Percentiles rank a stretch among this genome's conserved stretches.
These are phyloP conservation scores for Dolichotis patagonum DNA, from an alignment of 2,113 vertebrate species.

Conservation along the genomic window DNA sequence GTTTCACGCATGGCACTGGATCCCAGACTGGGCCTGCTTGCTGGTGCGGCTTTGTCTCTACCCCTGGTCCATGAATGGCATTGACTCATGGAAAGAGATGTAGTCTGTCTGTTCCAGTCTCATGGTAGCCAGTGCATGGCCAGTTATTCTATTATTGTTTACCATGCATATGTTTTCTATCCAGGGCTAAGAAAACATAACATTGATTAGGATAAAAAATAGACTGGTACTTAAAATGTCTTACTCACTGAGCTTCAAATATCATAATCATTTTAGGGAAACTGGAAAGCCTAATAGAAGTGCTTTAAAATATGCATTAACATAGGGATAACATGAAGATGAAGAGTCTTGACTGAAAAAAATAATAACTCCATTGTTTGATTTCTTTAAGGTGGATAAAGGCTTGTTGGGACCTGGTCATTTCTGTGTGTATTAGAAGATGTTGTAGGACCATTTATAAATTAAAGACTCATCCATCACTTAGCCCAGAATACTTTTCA, in stretches of 20 bases:
- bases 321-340: conserved; percentile 18
- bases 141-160: neutral
- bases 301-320: conserved; percentile 20
- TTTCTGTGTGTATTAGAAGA: neutral
- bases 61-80: too few relatives aligned
- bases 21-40: too few relatives aligned
- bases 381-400: conserved; percentile 29
- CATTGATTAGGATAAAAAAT: neutral
- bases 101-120: too few relatives aligned
- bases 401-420: conserved; percentile 29
- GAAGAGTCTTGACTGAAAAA: conserved; percentile 16
- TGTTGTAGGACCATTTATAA: neutral
- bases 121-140: too few relatives aligned
- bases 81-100: too few relatives aligned
- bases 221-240: neutral
- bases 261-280: neutral
- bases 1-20: too few relatives aligned
- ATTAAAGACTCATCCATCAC: neutral
- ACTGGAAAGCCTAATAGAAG: conserved; percentile 5
- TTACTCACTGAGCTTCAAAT: neutral
- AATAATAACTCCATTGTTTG: conserved; percentile 51
- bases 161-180: neutral
- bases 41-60: too few relatives aligned
- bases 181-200: neutral
- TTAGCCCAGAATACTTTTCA: conserved; percentile 41